These are phyloP conservation scores for Panorpa germanica DNA, from an alignment of 2,888 invertebrate genomes.

Conservation along the genomic window DNA sequence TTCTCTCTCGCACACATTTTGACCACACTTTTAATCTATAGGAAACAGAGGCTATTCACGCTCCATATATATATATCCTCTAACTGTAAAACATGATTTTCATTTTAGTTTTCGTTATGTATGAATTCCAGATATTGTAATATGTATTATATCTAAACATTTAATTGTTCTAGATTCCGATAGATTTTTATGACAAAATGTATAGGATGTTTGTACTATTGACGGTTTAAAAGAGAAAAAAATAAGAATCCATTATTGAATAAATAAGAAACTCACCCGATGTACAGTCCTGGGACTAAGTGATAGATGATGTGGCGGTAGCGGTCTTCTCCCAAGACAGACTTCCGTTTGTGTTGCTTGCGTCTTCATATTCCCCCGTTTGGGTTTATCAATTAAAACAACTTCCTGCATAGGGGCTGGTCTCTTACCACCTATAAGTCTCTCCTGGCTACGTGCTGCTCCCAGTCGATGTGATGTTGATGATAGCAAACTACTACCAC, in stretches of 20 bases:
- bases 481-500: too few relatives aligned
- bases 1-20: too few relatives aligned
- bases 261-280: constrained; percentile 30
- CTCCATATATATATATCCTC: too few relatives aligned
- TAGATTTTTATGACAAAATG: too few relatives aligned
- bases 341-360: constrained; percentile 85
- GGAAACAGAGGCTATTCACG: too few relatives aligned
- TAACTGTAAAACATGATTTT: too few relatives aligned
- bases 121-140: too few relatives aligned
- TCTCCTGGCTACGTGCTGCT: constrained; percentile 40
- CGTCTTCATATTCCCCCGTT: constrained; percentile 74
- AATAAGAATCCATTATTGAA: constrained; percentile 1
- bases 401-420: constrained; percentile 22
- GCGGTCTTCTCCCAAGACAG: constrained; percentile 46
- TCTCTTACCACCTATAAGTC: constrained; percentile 56
- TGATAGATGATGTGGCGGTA: constrained; percentile 48
- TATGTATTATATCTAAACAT: too few relatives aligned
- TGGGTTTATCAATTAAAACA: constrained; percentile 49
- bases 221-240: constrained; percentile 1
- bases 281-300: constrained; percentile 69
- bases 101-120: too few relatives aligned
- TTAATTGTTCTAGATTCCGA: too few relatives aligned
- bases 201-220: background rate
- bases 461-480: too few relatives aligned
- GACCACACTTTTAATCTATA: too few relatives aligned